Base-by-base conservation (phyloP, 2,113 vertebrate genomes). In the Ranitomeya variabilis region DNA sequence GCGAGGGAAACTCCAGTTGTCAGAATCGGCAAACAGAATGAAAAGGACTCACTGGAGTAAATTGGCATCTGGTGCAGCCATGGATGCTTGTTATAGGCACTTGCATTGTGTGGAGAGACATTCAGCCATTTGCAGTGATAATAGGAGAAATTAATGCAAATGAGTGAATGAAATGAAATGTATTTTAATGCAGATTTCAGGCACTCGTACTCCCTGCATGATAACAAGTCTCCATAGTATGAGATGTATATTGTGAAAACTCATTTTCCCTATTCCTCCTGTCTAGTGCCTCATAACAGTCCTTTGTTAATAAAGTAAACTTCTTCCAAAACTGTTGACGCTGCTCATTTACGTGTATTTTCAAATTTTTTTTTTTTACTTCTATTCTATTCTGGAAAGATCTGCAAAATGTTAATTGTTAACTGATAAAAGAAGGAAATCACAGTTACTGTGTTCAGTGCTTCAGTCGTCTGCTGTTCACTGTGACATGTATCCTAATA, bases 131-230 rank as follows among this genome's bases (percentile, higher is more conserved):
- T 97, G 95, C 96, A 95, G 95, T 95, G 96, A 98, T 97, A 99
- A 99, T 99, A 95, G 97, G 93, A 99, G 97, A 98, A 99, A 99
- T 99, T 96, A 97, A 99, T 99, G 98, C 97, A 99, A 99, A 99
- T 99, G 97, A 97, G 97, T 94, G 95, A 97, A 97, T 96, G 97
- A 96, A 97, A 96, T 96, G 96, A 96, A 97, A 95, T 97, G 97
- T 96, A 99, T 99, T 99, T 99, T 97, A 98, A 99, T 99, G 98
- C 98, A 99, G 98, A 99, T 99, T 98, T 94, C 95, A 97, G 95
- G 96, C 94, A 95, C 96, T 96, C 96, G 97, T 92, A 96, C 93
- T 95, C 96, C 96, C 96, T 94, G 97, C 97, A 97, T 98, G 97
- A 99, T 99, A 99, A 99, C 97, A 97, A 98, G 97, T 97, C 96